Evolutionary conservation across 2,797 vertebrate genomes (phyloP).

Genomic region (Falco concolor): DNA sequence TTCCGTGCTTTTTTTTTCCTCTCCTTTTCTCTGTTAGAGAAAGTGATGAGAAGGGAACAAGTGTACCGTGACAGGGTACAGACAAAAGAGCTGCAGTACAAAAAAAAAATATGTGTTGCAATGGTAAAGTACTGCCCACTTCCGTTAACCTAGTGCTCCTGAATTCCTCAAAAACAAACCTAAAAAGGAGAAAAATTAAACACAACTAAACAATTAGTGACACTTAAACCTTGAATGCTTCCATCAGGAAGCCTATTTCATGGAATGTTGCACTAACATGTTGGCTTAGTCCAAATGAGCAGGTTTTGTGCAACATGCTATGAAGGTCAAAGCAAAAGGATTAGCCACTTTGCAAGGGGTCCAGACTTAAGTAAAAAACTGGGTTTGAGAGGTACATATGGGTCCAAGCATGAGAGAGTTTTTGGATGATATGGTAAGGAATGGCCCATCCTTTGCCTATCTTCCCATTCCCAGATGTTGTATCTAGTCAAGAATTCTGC

Average conservation of each 20-base stretch:
- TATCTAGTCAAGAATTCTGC: background rate
- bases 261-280: background rate
- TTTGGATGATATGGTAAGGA: background rate
- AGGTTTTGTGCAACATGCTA: background rate
- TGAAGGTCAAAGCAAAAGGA: background rate
- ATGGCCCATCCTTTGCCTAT: background rate
- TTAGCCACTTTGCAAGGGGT: background rate
- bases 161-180: background rate
- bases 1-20: background rate
- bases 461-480: background rate
- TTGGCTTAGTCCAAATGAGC: background rate
- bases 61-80: rapidly evolving
- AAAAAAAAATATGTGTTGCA: background rate
- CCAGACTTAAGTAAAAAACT: background rate
- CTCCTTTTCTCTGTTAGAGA: background rate
- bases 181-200: background rate
- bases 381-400: background rate
- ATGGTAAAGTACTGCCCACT: rapidly evolving
- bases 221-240: background rate
- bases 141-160: background rate
- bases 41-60: background rate
- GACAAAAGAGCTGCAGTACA: background rate
- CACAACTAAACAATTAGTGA: background rate
- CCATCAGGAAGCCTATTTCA: background rate
- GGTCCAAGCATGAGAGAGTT: background rate